phyloP scores from a whole-genome alignment of 2,113 vertebrate species.

The Rhodinocichla rosea region DNA sequence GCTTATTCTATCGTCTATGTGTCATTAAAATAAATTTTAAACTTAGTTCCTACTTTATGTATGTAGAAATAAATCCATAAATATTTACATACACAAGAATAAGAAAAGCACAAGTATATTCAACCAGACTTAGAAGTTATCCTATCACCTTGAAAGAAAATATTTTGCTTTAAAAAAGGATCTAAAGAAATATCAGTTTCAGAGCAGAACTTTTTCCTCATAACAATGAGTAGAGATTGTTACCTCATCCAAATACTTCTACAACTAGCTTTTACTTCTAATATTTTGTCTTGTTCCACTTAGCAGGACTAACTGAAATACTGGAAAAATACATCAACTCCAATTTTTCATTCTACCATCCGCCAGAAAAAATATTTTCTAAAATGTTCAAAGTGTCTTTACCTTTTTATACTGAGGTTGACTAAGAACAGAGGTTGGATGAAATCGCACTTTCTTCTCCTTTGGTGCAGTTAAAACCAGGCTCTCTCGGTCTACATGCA shows the following conservation, averaged over 20 bases:
- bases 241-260: neutral
- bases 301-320: neutral
- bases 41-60: neutral
- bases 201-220: neutral
- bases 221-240: neutral
- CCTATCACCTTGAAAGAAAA: neutral
- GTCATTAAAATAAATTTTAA: neutral
- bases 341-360: neutral
- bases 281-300: neutral
- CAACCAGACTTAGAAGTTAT: neutral
- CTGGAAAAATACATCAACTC: neutral
- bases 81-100: neutral
- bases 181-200: neutral
- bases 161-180: neutral
- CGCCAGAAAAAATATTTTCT: neutral
- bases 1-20: neutral
- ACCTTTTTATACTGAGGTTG: conserved; percentile 87
- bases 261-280: neutral
- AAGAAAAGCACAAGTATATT: neutral
- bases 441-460: conserved; percentile 88
- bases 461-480: conserved; percentile 74
- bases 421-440: conserved; percentile 88
- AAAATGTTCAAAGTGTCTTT: neutral
- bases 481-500: conserved; percentile 80
- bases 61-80: neutral